Conservation (phyloP, 1,140 invertebrate genomes). For the Calephelis virginiensis region DNA sequence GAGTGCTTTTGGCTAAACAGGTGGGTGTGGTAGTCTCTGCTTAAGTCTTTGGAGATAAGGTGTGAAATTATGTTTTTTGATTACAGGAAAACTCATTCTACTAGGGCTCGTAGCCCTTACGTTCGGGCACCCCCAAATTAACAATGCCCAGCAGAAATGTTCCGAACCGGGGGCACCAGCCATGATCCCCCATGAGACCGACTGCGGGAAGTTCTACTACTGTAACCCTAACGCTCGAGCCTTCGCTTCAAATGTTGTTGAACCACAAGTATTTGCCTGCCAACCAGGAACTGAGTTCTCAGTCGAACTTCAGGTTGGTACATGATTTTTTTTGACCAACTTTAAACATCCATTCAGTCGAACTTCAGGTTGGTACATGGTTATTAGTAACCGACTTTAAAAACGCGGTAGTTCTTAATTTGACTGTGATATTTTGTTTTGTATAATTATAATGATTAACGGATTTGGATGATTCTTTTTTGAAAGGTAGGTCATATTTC, state of each 20-base stretch:
- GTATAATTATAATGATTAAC: too few species aligned
- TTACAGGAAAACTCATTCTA: conserved; percentile 45
- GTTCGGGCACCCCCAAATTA: conserved; percentile 31
- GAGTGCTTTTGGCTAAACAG: too few species aligned
- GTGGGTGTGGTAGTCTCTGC: too few species aligned
- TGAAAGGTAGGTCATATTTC: too few species aligned
- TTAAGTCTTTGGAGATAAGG: too few species aligned
- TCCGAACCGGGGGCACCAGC: neutral
- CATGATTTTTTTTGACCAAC: neutral
- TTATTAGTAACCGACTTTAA: too few species aligned
- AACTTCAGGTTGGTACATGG: neutral
- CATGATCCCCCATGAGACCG: conserved; percentile 24
- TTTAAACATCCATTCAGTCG: too few species aligned
- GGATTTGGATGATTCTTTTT: too few species aligned
- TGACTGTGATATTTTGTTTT: too few species aligned
- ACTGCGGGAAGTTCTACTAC: conserved; percentile 21
- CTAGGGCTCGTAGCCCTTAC: conserved; percentile 35
- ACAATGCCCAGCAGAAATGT: neutral
- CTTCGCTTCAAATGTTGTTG: neutral
- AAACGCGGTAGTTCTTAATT: too few species aligned
- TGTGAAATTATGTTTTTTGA: neutral
- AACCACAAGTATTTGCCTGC: neutral
- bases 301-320: conserved; percentile 2
- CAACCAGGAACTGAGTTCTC: neutral
- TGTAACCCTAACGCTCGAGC: neutral